Conservation (phyloP, 2,797 vertebrate genomes). For the Tapera naevia region DNA sequence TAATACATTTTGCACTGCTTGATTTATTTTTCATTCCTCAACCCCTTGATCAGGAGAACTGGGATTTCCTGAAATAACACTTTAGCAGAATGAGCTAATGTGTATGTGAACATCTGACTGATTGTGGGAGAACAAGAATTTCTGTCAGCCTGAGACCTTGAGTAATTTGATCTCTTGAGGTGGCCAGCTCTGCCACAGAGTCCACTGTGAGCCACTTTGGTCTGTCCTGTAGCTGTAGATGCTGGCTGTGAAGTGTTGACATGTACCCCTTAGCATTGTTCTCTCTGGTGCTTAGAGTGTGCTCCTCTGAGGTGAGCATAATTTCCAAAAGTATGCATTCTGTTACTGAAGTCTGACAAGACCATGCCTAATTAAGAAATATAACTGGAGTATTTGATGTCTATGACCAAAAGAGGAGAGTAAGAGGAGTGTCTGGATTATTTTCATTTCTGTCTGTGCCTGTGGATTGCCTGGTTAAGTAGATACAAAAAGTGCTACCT, state of each 20-base stretch:
- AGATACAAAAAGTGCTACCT: background rate
- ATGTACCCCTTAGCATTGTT: rapidly evolving
- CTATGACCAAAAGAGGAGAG: background rate
- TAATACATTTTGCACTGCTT: constrained; percentile 47
- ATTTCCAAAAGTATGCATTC: background rate
- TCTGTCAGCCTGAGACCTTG: background rate
- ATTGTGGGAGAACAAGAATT: background rate
- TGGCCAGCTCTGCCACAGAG: background rate
- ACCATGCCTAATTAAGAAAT: background rate
- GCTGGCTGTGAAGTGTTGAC: background rate
- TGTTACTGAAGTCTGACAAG: background rate
- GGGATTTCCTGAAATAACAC: constrained; percentile 21
- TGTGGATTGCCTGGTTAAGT: background rate
- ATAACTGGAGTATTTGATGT: background rate
- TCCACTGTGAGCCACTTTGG: background rate
- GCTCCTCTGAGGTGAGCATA: background rate
- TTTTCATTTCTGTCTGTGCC: background rate
- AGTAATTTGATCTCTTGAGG: background rate
- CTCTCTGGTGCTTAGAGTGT: rapidly evolving
- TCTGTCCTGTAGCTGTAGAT: rapidly evolving
- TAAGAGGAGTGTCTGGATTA: background rate
- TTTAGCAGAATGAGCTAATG: background rate
- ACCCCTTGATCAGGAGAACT: constrained; percentile 1
- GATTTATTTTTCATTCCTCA: constrained; percentile 52
- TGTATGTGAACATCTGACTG: background rate